phyloP scores from a whole-genome alignment of 2,888 invertebrate species.

The Pseudolycoriella hygida region DNA sequence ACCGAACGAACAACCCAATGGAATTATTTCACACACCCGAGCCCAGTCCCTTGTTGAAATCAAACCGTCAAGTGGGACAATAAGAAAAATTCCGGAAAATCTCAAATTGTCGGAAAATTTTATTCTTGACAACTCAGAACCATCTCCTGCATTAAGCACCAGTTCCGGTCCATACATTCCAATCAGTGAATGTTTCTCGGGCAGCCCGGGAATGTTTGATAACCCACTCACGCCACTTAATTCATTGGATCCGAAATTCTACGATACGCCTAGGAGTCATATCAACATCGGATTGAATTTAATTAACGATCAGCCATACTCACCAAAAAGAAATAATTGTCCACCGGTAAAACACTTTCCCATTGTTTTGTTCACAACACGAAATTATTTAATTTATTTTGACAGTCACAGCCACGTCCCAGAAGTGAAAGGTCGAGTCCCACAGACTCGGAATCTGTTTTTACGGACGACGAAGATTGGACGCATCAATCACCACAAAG shows the following conservation, averaged over 20 bases:
- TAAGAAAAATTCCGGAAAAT: constrained; percentile 28
- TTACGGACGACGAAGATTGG: constrained; percentile 54
- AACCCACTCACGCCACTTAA: constrained; percentile 25
- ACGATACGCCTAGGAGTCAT: constrained; percentile 30
- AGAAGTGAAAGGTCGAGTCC: constrained; percentile 33
- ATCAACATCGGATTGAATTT: constrained; percentile 27
- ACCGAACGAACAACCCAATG: constrained; percentile 4
- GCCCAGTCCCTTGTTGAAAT: constrained; percentile 11
- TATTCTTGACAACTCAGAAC: constrained; percentile 29
- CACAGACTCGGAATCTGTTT: constrained; percentile 50
- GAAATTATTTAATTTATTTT: constrained; percentile 2
- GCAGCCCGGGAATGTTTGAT: constrained; percentile 33
- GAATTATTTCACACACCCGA: constrained; percentile 4
- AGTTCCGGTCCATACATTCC: constrained; percentile 77
- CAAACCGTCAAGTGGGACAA: background rate
- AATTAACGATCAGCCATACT: constrained; percentile 29
- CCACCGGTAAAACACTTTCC: constrained; percentile 11
- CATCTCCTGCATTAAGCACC: constrained; percentile 44
- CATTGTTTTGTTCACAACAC: background rate
- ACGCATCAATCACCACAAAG: constrained; percentile 28
- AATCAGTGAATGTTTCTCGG: constrained; percentile 83
- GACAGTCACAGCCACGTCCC: constrained; percentile 9
- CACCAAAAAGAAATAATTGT: constrained; percentile 28
- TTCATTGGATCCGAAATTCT: constrained; percentile 35
- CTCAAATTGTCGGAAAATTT: constrained; percentile 23